These are phyloP conservation scores for Ellobius talpinus DNA, from an alignment of 2,113 vertebrate species.

Conservation along the genomic window DNA sequence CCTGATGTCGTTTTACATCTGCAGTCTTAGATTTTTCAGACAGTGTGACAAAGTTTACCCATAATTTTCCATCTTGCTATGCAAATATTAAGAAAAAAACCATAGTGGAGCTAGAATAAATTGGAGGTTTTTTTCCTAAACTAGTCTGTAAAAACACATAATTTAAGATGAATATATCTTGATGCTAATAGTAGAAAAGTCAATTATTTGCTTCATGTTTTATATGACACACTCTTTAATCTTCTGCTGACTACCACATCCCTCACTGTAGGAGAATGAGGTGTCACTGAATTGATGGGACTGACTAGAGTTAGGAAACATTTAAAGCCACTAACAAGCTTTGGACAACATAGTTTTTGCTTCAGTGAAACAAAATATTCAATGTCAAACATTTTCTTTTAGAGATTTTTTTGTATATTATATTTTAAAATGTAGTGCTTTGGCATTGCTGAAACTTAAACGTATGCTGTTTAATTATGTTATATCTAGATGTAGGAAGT, in stretches of 20 bases:
- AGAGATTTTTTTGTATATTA: background rate
- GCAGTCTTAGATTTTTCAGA: background rate
- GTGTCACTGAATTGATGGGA: background rate
- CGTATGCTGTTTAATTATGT: background rate
- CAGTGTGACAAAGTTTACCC: background rate
- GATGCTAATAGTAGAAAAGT: background rate
- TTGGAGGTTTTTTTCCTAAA: background rate
- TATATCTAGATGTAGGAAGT: background rate
- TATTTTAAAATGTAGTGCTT: background rate
- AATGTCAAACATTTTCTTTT: background rate
- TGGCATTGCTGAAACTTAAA: background rate
- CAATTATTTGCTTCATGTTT: background rate
- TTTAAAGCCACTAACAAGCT: background rate
- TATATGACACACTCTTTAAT: background rate
- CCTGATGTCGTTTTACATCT: background rate
- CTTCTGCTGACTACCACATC: background rate
- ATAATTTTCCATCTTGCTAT: background rate
- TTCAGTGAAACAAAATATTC: background rate
- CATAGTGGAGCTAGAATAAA: background rate
- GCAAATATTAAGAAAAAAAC: background rate
- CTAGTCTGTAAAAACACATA: background rate
- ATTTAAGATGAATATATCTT: background rate
- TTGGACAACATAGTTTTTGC: background rate
- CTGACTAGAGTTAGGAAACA: background rate
- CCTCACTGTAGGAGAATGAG: too few species aligned